Percentiles rank a stretch among this genome's conserved stretches.
Conservation (phyloP, 2,888 invertebrate genomes). For the Trichacis sp. region DNA sequence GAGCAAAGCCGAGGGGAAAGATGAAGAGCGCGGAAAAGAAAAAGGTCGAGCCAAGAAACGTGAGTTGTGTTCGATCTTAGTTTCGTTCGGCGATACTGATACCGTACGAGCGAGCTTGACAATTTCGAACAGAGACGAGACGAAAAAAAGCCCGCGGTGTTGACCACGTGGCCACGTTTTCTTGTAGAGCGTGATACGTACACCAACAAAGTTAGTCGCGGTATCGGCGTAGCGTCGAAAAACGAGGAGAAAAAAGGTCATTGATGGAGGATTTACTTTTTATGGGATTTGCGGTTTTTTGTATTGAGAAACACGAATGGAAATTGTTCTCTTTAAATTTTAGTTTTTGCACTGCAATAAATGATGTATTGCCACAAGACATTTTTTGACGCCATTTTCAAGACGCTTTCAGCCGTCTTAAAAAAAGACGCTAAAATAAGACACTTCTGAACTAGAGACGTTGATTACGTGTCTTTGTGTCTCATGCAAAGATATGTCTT, state of each 20-base stretch:
- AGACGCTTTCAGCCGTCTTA: too few species aligned
- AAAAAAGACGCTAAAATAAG: too few species aligned
- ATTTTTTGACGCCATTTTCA: too few species aligned
- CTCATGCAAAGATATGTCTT: too few species aligned
- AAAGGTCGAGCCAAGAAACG: conserved; percentile 26
- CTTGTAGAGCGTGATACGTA: neutral
- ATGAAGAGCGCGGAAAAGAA: conserved; percentile 32
- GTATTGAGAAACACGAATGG: too few species aligned
- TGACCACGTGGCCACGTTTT: neutral
- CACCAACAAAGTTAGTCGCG: neutral
- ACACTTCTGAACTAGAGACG: too few species aligned
- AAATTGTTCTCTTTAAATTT: too few species aligned
- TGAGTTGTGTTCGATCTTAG: conserved; percentile 31
- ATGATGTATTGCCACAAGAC: too few species aligned
- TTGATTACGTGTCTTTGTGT: too few species aligned
- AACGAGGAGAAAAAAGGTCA: neutral
- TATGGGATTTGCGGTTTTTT: too few species aligned
- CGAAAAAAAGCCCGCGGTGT: neutral
- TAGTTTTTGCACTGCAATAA: too few species aligned
- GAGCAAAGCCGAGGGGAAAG: conserved; percentile 40
- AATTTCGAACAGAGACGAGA: conserved; percentile 22
- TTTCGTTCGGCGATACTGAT: conserved; percentile 17
- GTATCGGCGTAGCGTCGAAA: neutral
- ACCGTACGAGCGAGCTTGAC: conserved; percentile 19
- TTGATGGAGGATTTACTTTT: neutral